Conservation (phyloP, 1,140 invertebrate genomes). For the Cherax destructor region DNA sequence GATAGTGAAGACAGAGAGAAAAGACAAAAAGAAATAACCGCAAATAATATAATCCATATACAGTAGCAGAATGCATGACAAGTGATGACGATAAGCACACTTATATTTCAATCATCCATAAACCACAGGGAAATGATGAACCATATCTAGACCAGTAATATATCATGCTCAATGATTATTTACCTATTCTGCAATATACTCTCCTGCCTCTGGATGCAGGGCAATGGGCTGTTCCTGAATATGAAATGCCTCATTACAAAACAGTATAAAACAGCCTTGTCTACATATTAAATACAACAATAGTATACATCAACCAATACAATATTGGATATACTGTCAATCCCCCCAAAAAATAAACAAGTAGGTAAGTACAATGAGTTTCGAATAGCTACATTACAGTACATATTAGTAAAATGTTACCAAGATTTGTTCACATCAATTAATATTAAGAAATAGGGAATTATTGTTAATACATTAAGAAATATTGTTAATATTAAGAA, state of each 20-base stretch:
- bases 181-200: constrained; percentile 28
- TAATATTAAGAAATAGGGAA: too few species aligned
- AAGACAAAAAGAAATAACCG: background rate
- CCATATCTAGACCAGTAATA: background rate
- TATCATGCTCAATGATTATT: constrained; percentile 7
- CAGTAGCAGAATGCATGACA: background rate
- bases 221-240: constrained; percentile 19
- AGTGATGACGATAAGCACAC: background rate
- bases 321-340: background rate
- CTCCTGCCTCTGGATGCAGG: constrained; percentile 18
- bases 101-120: background rate
- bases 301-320: background rate
- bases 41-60: background rate
- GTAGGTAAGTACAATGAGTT: too few species aligned
- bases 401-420: too few species aligned
- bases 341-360: background rate
- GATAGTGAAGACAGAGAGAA: background rate
- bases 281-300: too few species aligned
- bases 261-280: background rate
- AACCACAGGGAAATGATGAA: background rate
- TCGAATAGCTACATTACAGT: too few species aligned
- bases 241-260: constrained; percentile 20
- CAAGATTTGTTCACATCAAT: too few species aligned
- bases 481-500: too few species aligned
- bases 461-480: too few species aligned